These are phyloP conservation scores for Craterocephalus amniculus DNA, from an alignment of 2,797 vertebrate species.

Conservation along the genomic window DNA sequence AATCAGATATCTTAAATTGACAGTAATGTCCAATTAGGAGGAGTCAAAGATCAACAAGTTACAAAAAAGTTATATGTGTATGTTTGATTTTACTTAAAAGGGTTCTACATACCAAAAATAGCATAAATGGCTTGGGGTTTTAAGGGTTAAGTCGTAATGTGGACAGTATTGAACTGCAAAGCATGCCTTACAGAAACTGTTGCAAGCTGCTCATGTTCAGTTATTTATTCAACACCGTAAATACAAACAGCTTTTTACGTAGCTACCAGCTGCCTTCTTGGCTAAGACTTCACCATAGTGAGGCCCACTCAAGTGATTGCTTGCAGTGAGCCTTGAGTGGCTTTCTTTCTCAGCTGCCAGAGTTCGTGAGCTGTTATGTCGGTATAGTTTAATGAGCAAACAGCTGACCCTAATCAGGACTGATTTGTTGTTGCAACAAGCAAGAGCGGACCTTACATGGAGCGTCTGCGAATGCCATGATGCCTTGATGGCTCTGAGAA, in stretches of 20 bases:
- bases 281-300: conserved; percentile 27
- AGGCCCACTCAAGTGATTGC: conserved; percentile 32
- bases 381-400: conserved; percentile 50
- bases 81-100: too few relatives aligned
- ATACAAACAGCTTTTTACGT: conserved; percentile 39
- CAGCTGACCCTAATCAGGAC: conserved; percentile 53
- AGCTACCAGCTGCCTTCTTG: conserved; percentile 50
- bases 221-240: conserved; percentile 36
- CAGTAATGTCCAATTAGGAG: neutral
- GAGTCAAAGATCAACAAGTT: neutral
- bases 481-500: conserved; percentile 20
- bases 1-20: neutral
- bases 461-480: conserved; percentile 25
- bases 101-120: neutral
- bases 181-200: conserved; percentile 14
- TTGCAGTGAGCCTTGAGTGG: conserved; percentile 26
- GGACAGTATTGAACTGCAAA: neutral
- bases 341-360: conserved; percentile 47
- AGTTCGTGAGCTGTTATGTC: conserved; percentile 27
- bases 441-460: conserved; percentile 24
- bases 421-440: conserved; percentile 45
- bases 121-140: neutral
- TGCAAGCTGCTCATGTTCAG: conserved; percentile 19
- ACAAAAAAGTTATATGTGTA: too few relatives aligned
- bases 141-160: conserved; percentile 24